Base-by-base conservation (phyloP, 2,888 invertebrate species). In the Nematopogon swammerdamellus region DNA sequence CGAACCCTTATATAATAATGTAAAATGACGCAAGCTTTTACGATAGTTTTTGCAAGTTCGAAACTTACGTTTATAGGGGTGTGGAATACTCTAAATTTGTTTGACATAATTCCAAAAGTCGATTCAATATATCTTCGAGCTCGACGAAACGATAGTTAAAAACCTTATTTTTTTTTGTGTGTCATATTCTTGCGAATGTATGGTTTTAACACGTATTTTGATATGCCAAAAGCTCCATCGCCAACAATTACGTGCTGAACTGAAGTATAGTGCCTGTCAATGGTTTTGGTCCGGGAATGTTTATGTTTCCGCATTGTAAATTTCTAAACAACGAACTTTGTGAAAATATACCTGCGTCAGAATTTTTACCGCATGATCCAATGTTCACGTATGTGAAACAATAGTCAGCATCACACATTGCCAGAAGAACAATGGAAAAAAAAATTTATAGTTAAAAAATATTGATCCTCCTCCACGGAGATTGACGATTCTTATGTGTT, bases 71-170 rank as follows among this genome's bases (percentile, higher is more conserved):
- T 25, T 46, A 51, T 51, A 44, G 53, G 50, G 44, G 51, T 48
- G 30, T 53, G 53, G 49, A 53, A 53, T 49, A 52, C 47, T 44
- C 48, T 46, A 20, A 48, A 53, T 45, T 53, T 52, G 25, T 53
- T 53, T 25, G 45, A 46, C 43, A 51, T 46, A 46, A 53, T 53
- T 4, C 52, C 52, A 36, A 53, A 55, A 20, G 52, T 51, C 45
- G 48, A 55, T 46, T 55, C 55, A 36, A 55, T 53, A 45, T 52
- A 53, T 30, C 53, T 30, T 45, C 53, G 50, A 16, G 51, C 50
- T 45, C 52, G 53, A 43, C 52, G 52, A n/a, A n/a, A n/a, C n/a
- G n/a, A n/a, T n/a, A n/a, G n/a, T n/a, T n/a, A n/a, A n/a, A n/a
- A n/a, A n/a, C n/a, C n/a, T n/a, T 51, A 51, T 17, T 49, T 29